Base-by-base conservation (phyloP, 2,888 invertebrate species). In the Shargacucullia verbasci region DNA sequence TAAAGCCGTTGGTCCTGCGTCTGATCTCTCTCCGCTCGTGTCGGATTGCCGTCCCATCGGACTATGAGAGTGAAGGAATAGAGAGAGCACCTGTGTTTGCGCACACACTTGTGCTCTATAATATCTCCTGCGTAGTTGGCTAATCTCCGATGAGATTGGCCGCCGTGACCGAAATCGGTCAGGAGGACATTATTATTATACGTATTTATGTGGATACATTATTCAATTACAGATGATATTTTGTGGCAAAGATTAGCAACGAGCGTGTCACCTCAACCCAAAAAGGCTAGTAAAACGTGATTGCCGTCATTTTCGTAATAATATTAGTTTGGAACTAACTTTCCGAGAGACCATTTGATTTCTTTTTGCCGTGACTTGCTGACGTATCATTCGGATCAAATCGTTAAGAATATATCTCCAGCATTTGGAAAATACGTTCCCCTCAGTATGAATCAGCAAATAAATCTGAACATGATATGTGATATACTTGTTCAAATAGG, bases 361-460 rank as follows among this genome's bases (percentile, higher is more conserved):
- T 78, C 44, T 70, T 67, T 76, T 76, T 78, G 72, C 63, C 73
- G 69, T 70, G 74, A 73, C 73, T 63, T 71, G 76, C 78, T 84
- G 79, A 79, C 79, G 64, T 73, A 71, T 72, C 59, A 65, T 59
- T 56, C 53, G 61, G 72, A 79, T 75, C 57, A 73, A 77, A 78
- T 70, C 39, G 70, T 73, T 69, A 78, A 72, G 65, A 73, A 73
- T 67, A 73, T 73, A 69, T 73, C 58, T 68, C 55, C 64, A 47
- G 65, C 63, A 69, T 66, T 73, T 63, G 56, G 64, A 55, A 61
- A 67, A 60, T 60, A 54, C 53, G 50, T 68, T 70, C 55, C 66
- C 64, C 66, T 70, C 62, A 57, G 27, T 66, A 67, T 78, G 80
- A 80, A 56, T 81, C 75, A 73, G 79, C 79, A 75, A 72, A 76